Conservation (phyloP, 2,113 vertebrate genomes). For the Sceloporus undulatus region DNA sequence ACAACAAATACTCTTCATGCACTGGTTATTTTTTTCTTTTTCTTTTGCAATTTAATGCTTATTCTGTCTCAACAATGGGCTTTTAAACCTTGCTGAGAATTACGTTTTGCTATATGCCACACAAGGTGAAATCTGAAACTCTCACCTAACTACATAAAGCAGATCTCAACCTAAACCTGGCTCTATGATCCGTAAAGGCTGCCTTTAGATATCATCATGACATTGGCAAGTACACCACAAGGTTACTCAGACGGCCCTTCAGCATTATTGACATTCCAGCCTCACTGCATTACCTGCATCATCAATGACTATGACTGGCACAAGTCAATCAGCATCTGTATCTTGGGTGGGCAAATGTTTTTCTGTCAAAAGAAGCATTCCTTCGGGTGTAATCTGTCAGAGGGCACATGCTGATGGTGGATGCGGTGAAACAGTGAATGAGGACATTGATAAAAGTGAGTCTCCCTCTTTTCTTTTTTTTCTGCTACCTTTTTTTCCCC, state of each 20-base stretch:
- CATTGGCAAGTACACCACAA: neutral
- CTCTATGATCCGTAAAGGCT: neutral
- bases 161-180: neutral
- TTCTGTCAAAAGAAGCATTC: neutral
- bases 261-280: neutral
- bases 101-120: neutral
- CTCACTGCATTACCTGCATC: neutral
- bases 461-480: neutral
- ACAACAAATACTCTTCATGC: neutral
- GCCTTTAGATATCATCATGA: neutral
- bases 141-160: neutral
- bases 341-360: neutral
- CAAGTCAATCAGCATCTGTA: neutral
- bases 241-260: neutral
- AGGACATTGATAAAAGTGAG: neutral
- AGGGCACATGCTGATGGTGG: no score
- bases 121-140: conserved; percentile 8
- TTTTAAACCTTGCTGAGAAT: conserved; percentile 5
- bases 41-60: neutral
- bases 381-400: neutral
- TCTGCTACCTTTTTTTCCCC: neutral
- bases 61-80: neutral
- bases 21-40: neutral
- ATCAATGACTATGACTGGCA: neutral
- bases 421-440: no score